A percentile compares a stretch with the other conserved stretches of the same genome.
phyloP scores from a whole-genome alignment of 1,140 invertebrate genomes.

The Oryzaephilus surinamensis region DNA sequence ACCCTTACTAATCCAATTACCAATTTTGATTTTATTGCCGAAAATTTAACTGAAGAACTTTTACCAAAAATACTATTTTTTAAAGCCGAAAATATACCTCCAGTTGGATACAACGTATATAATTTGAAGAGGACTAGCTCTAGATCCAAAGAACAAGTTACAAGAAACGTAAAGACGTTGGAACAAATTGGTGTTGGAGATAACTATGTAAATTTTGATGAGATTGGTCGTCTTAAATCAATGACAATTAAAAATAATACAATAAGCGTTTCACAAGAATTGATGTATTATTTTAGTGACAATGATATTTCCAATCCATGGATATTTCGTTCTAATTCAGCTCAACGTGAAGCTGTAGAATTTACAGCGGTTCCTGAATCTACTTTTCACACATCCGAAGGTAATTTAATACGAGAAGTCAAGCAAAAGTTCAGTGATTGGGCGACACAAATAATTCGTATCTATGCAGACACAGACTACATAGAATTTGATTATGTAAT shows the following conservation, averaged over 20 bases:
- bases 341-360: no score
- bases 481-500: constrained; percentile 87
- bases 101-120: constrained; percentile 52
- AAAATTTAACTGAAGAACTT: no score
- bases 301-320: constrained; percentile 78
- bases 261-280: constrained; percentile 50
- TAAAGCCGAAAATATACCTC: constrained; percentile 46
- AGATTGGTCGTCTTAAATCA: constrained; percentile 26
- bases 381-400: background rate
- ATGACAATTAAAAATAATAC: constrained; percentile 41
- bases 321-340: no score
- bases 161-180: background rate
- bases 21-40: no score
- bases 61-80: constrained; percentile 56
- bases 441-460: constrained; percentile 68
- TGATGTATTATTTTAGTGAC: constrained; percentile 66
- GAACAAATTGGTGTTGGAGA: background rate
- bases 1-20: constrained; percentile 7
- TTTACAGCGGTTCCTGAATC: background rate
- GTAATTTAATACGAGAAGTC: constrained; percentile 2
- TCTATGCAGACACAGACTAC: constrained; percentile 51
- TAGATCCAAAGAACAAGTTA: no score
- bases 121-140: constrained; percentile 35
- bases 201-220: background rate
- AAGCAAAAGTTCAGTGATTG: constrained; percentile 62